Evolutionary conservation across 2,797 vertebrate species (phyloP).

Genomic region (Poecilia picta): DNA sequence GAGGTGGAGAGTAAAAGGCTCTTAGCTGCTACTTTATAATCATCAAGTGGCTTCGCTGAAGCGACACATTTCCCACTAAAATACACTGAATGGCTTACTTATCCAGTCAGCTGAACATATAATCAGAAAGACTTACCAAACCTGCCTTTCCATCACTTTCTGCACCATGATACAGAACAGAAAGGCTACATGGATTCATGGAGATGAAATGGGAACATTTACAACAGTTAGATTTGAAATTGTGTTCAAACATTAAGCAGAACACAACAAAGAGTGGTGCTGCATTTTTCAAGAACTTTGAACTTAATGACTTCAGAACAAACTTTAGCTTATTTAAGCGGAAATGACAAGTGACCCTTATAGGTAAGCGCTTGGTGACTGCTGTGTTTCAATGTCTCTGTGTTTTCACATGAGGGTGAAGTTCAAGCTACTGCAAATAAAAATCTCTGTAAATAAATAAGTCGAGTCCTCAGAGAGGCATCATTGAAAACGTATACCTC

Average conservation of each 20-base stretch:
- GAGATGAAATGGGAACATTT: background rate
- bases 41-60: background rate
- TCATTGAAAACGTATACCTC: background rate
- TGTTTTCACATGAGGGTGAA: background rate
- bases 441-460: background rate
- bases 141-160: background rate
- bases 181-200: background rate
- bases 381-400: background rate
- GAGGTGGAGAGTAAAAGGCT: slow-evolving; percentile 2
- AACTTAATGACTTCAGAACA: background rate
- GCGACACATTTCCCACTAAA: background rate
- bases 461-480: background rate
- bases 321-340: background rate
- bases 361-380: background rate
- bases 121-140: background rate
- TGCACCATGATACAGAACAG: background rate
- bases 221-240: background rate
- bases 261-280: background rate
- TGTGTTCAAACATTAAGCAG: background rate
- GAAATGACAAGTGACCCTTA: background rate
- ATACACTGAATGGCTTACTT: background rate
- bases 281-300: background rate
- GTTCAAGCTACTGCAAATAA: background rate
- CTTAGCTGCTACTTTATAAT: background rate
- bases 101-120: background rate